Conservation (phyloP, 2,113 vertebrate genomes). For the Alaudala cheleensis region DNA sequence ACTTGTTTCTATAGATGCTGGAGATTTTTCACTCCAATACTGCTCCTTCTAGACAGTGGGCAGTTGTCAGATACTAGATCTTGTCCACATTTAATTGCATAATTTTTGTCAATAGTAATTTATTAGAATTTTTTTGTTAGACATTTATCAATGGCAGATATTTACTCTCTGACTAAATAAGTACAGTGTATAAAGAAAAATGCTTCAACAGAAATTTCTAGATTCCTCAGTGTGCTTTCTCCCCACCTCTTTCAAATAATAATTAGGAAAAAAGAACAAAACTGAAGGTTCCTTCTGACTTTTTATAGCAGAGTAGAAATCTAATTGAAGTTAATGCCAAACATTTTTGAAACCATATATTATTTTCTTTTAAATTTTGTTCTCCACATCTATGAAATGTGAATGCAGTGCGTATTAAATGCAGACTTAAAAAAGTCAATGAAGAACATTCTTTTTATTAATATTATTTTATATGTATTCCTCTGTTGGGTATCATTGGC, state of each 20-base stretch:
- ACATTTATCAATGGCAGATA: not conserved
- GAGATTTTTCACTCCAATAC: not conserved
- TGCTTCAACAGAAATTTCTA: not conserved
- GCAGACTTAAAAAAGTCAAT: not conserved
- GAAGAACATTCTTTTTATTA: not conserved
- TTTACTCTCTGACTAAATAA: not conserved
- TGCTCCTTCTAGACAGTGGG: not conserved
- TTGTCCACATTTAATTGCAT: not conserved
- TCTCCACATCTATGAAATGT: not conserved
- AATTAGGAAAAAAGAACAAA: not conserved
- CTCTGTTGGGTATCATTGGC: not conserved
- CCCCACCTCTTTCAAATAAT: not conserved
- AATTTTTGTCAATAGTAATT: not conserved
- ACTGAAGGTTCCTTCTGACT: not conserved
- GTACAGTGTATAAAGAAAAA: not conserved
- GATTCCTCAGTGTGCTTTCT: not conserved
- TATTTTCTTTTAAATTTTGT: not conserved
- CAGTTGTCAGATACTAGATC: not conserved
- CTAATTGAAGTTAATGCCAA: not conserved
- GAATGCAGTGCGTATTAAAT: not conserved
- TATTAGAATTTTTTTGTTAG: not conserved
- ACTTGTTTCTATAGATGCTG: not conserved
- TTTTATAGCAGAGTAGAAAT: not conserved
- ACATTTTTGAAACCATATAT: not conserved
- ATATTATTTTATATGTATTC: not conserved